A percentile compares a stretch with the other conserved stretches of the same genome.
Evolutionary conservation across 2,888 invertebrate genomes (phyloP).

Genomic region (Ochropleura plecta): DNA sequence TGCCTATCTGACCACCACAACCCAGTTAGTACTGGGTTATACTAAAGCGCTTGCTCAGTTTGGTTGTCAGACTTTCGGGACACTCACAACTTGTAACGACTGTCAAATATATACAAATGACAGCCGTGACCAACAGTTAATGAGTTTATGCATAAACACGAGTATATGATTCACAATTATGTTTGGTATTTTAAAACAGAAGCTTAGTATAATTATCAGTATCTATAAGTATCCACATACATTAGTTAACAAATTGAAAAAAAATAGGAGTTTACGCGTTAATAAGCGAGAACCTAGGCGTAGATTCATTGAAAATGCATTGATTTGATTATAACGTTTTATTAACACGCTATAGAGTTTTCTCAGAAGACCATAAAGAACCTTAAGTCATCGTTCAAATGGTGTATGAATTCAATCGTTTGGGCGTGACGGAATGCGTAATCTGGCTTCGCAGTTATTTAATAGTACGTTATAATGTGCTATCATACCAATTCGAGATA

Average conservation of each 20-base stretch:
- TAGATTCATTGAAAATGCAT: slow-evolving; percentile 1
- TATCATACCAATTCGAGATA: slow-evolving; percentile 9
- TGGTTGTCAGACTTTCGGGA: too few relatives aligned
- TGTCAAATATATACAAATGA: too few relatives aligned
- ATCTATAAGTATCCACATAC: not conserved
- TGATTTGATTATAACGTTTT: slow-evolving; percentile 9
- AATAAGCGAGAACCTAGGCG: not conserved
- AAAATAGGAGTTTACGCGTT: not conserved
- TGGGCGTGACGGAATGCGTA: slow-evolving; percentile 20
- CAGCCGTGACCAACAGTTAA: too few relatives aligned
- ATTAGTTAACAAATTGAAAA: not conserved
- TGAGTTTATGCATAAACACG: not conserved
- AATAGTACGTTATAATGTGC: slow-evolving; percentile 18
- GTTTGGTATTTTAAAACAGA: not conserved
- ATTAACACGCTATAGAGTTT: slow-evolving; percentile 8
- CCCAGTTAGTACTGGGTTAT: too few relatives aligned
- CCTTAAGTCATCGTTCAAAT: slow-evolving; percentile 32
- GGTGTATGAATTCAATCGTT: slow-evolving; percentile 37
- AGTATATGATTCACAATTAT: not conserved
- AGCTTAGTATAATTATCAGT: not conserved
- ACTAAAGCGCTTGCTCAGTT: too few relatives aligned
- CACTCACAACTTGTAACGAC: too few relatives aligned
- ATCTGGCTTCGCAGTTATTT: slow-evolving; percentile 21
- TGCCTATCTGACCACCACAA: too few relatives aligned
- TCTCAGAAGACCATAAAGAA: slow-evolving; percentile 6